Evolutionary conservation across 2,888 invertebrate genomes (phyloP).

Genomic region (Patella ulyssiponensis): DNA sequence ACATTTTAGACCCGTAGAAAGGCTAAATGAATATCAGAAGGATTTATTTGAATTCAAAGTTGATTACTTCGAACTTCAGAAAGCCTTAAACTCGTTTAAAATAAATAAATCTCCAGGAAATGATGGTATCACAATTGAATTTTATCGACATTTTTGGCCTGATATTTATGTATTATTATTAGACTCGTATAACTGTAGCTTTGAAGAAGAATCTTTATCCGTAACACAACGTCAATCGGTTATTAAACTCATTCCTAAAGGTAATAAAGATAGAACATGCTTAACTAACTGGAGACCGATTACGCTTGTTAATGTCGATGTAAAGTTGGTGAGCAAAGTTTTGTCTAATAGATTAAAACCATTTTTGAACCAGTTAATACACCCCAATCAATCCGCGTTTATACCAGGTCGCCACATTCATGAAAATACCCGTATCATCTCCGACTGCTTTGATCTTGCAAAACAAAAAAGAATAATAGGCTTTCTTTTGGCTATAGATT

Average conservation of each 20-base stretch:
- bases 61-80: not conserved
- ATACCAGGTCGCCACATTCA: too few species aligned
- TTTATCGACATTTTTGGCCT: not conserved
- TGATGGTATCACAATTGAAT: not conserved
- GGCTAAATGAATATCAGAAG: not conserved
- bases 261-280: too few species aligned
- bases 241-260: too few species aligned
- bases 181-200: too few species aligned
- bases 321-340: not conserved
- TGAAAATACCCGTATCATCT: too few species aligned
- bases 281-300: not conserved
- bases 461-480: too few species aligned
- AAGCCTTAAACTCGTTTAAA: not conserved
- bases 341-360: conserved; percentile 8
- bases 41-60: conserved; percentile 6
- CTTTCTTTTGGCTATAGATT: too few species aligned
- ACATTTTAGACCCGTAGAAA: not conserved
- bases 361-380: conserved; percentile 7
- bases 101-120: not conserved
- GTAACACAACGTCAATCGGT: too few species aligned
- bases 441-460: too few species aligned
- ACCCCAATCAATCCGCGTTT: conserved; percentile 2
- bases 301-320: conserved; percentile 4
- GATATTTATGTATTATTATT: too few species aligned
- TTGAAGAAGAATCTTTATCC: too few species aligned